Evolutionary conservation across 2,797 vertebrate genomes (phyloP).

Genomic region (Urosaurus nigricauda): DNA sequence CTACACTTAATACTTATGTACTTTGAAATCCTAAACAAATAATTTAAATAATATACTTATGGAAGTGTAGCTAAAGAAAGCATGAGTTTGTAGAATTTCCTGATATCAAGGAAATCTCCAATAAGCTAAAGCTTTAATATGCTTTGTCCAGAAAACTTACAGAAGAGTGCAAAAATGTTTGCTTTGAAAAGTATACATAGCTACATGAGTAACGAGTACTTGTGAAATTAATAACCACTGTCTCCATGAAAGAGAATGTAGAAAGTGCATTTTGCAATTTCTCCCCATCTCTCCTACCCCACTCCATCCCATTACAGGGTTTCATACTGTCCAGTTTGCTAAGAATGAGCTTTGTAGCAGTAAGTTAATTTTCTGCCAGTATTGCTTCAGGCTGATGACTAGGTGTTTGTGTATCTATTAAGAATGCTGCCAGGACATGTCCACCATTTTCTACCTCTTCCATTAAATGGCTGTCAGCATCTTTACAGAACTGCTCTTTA

Average conservation of each 20-base stretch:
- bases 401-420: constrained; percentile 79
- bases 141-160: constrained; percentile 43
- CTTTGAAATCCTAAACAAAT: constrained; percentile 18
- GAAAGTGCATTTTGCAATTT: constrained; percentile 64
- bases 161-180: constrained; percentile 54
- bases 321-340: constrained; percentile 67
- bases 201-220: constrained; percentile 55
- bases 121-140: constrained; percentile 51
- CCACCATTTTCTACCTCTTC: constrained; percentile 73
- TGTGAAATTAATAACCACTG: constrained; percentile 61
- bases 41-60: constrained; percentile 59
- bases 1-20: neutral
- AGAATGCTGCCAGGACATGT: constrained; percentile 72
- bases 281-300: neutral
- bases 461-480: constrained; percentile 76
- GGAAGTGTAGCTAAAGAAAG: constrained; percentile 63
- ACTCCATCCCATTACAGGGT: constrained; percentile 48
- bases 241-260: constrained; percentile 59
- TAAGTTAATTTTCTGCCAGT: constrained; percentile 81
- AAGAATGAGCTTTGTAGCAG: constrained; percentile 75
- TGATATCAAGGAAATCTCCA: constrained; percentile 59
- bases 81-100: constrained; percentile 44
- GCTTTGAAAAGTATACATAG: constrained; percentile 52
- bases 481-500: constrained; percentile 67
- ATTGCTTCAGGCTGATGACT: constrained; percentile 74